Percentiles rank a stretch among this genome's conserved stretches.
Conservation (phyloP, 2,888 invertebrate species). For the Cephus rjabovi region DNA sequence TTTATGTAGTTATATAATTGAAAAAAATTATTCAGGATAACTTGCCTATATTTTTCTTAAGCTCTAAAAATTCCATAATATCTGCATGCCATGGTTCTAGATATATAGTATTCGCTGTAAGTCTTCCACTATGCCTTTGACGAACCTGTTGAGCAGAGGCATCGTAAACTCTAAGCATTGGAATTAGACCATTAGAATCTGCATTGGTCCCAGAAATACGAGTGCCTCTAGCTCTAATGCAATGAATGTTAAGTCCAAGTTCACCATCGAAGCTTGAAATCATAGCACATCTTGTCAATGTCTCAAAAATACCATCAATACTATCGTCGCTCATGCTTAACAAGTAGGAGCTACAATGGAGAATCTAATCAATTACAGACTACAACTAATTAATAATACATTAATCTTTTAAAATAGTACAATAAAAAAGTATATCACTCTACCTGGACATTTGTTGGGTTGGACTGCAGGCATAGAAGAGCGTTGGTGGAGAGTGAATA, state of each 20-base stretch:
- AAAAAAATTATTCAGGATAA: neutral
- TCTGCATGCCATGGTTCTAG: slow-evolving; percentile 77
- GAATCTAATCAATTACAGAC: no score
- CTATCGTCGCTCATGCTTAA: slow-evolving; percentile 73
- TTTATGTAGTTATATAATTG: no score
- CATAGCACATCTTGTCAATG: slow-evolving; percentile 72
- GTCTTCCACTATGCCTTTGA: slow-evolving; percentile 74
- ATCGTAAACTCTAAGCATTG: slow-evolving; percentile 73
- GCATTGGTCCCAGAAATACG: slow-evolving; percentile 75
- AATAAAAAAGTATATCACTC: no score
- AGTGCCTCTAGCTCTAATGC: slow-evolving; percentile 71
- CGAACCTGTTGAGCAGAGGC: slow-evolving; percentile 73
- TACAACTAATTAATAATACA: no score
- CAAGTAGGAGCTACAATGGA: slow-evolving; percentile 67
- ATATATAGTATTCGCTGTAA: slow-evolving; percentile 75
- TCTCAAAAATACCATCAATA: slow-evolving; percentile 73
- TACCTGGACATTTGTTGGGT: slow-evolving; percentile 85
- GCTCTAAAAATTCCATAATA: slow-evolving; percentile 72
- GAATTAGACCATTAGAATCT: slow-evolving; percentile 73
- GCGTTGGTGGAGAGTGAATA: slow-evolving; percentile 97
- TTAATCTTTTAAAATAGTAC: no score
- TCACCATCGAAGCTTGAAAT: slow-evolving; percentile 75
- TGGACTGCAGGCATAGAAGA: slow-evolving; percentile 94
- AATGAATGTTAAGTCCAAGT: slow-evolving; percentile 74
- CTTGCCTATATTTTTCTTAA: slow-evolving; percentile 71